Conservation (phyloP, 2,888 invertebrate genomes). For the Nephrotoma guestfalica region DNA sequence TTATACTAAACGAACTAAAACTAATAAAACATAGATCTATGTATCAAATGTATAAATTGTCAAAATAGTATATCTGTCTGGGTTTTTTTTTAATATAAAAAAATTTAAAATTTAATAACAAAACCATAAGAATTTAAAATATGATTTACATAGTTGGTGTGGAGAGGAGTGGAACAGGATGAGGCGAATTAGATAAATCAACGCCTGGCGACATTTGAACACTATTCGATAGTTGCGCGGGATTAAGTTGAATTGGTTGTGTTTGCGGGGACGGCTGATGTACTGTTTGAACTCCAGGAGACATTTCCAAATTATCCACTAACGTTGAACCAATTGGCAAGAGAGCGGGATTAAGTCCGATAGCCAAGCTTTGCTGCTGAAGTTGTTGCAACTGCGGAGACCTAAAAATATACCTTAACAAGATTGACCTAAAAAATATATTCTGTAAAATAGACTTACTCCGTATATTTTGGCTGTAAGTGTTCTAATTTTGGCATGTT, state of each 20-base stretch:
- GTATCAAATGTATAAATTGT: not conserved
- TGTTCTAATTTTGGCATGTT: slow-evolving; percentile 28
- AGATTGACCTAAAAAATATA: not conserved
- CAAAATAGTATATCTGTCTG: not conserved
- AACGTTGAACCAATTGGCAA: not conserved
- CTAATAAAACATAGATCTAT: not conserved
- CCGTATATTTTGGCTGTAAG: slow-evolving; percentile 24
- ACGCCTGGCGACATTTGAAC: not conserved
- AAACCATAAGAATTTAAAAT: not conserved
- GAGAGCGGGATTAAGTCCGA: not conserved
- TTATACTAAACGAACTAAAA: not conserved
- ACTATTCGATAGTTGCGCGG: not conserved
- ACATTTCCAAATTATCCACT: not conserved
- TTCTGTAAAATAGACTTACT: not conserved
- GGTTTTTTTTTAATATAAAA: not conserved
- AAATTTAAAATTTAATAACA: not conserved
- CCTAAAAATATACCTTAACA: not conserved
- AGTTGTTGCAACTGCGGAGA: not conserved
- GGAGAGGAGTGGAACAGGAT: not conserved
- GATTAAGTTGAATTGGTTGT: not conserved
- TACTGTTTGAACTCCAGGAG: slow-evolving; percentile 10
- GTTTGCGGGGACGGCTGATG: slow-evolving; percentile 12
- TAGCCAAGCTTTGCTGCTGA: not conserved
- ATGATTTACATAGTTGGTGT: not conserved
- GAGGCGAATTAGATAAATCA: not conserved